These are phyloP conservation scores for Trinorchestia longiramus DNA, from an alignment of 1,140 invertebrate genomes.

Conservation along the genomic window DNA sequence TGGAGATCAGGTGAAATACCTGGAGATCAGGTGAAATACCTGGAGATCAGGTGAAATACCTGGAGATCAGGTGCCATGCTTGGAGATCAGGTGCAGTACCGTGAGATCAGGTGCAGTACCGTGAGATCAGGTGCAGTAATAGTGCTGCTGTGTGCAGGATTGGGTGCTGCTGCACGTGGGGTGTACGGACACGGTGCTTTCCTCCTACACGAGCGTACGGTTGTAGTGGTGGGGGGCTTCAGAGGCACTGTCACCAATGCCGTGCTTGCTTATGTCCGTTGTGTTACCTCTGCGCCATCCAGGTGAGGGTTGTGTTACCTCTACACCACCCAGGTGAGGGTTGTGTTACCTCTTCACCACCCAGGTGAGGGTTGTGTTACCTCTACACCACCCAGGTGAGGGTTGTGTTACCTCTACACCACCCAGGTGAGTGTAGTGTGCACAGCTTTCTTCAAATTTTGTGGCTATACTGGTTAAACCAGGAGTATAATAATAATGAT, in stretches of 20 bases:
- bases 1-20: not conserved
- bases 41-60: not conserved
- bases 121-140: not conserved
- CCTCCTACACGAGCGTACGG: constrained; percentile 83
- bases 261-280: constrained; percentile 73
- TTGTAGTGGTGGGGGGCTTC: constrained; percentile 90
- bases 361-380: no score
- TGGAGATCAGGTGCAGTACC: constrained; percentile 41
- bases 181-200: constrained; percentile 89
- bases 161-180: constrained; percentile 78
- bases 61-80: not conserved
- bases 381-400: no score
- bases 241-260: constrained; percentile 86
- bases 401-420: no score
- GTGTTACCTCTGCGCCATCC: not conserved
- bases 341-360: no score
- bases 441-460: no score
- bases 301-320: not conserved
- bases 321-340: no score
- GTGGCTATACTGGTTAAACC: no score
- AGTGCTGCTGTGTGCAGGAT: not conserved
- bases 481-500: no score
- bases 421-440: no score
- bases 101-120: constrained; percentile 64
- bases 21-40: not conserved